A percentile compares a stretch with the other conserved stretches of the same genome.
Evolutionary conservation across 2,797 vertebrate species (phyloP).

Genomic region (Champsocephalus gunnari): DNA sequence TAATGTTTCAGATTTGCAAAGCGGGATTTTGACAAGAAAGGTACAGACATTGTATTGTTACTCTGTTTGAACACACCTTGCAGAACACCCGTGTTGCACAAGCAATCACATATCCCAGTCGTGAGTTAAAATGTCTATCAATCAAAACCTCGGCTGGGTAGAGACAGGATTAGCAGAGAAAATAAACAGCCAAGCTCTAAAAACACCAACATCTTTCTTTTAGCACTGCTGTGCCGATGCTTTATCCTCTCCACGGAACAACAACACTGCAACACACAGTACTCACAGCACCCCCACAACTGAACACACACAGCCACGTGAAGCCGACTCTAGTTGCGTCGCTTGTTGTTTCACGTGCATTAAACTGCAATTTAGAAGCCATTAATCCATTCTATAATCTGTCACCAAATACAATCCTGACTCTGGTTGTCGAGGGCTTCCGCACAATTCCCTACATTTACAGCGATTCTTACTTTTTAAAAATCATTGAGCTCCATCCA

Average conservation of each 20-base stretch:
- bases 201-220: slow-evolving; percentile 51
- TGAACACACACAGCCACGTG: slow-evolving; percentile 38
- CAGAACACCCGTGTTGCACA: slow-evolving; percentile 42
- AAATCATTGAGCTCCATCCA: not conserved
- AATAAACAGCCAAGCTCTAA: slow-evolving; percentile 38
- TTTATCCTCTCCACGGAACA: slow-evolving; percentile 60
- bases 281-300: slow-evolving; percentile 46
- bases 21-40: slow-evolving; percentile 44
- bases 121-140: slow-evolving; percentile 28
- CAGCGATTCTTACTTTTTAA: slow-evolving; percentile 1
- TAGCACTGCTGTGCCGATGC: slow-evolving; percentile 38
- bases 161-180: slow-evolving; percentile 43
- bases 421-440: slow-evolving; percentile 39
- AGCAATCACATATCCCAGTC: slow-evolving; percentile 48
- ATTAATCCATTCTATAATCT: slow-evolving; percentile 86
- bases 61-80: slow-evolving; percentile 44
- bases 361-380: slow-evolving; percentile 83
- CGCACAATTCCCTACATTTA: slow-evolving; percentile 8
- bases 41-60: slow-evolving; percentile 30
- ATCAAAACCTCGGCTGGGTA: slow-evolving; percentile 37
- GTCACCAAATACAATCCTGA: slow-evolving; percentile 77
- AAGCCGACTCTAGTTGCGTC: slow-evolving; percentile 37
- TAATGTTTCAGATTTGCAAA: slow-evolving; percentile 37
- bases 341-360: slow-evolving; percentile 76
- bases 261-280: slow-evolving; percentile 45